phyloP scores from a whole-genome alignment of 2,113 vertebrate species.

The Odontophorus gujanensis region DNA sequence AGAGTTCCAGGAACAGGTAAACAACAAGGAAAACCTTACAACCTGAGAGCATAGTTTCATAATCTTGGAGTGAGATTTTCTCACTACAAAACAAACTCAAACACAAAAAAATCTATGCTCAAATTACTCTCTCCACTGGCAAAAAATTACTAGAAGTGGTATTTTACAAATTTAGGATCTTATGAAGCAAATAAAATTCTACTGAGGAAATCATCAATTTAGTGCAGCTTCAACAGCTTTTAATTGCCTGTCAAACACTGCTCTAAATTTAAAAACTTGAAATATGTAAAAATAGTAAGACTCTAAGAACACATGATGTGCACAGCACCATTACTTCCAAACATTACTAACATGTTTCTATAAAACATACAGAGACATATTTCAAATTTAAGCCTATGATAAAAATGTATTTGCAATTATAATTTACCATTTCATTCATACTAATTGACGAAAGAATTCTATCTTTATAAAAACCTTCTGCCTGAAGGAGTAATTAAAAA shows the following conservation, averaged over 20 bases:
- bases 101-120: not conserved
- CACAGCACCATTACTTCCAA: not conserved
- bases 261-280: not conserved
- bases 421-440: conserved; percentile 8
- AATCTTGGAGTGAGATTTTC: not conserved
- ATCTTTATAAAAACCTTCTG: not conserved
- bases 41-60: not conserved
- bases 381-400: not conserved
- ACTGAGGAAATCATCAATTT: not conserved
- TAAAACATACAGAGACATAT: not conserved
- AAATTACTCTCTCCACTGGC: not conserved
- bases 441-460: not conserved
- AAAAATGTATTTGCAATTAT: conserved; percentile 2
- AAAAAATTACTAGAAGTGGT: not conserved
- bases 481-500: not conserved
- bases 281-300: not conserved
- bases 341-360: not conserved
- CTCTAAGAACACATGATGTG: not conserved
- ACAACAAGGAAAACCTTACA: not conserved
- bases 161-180: not conserved
- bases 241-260: not conserved
- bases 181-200: not conserved
- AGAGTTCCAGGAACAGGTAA: not conserved
- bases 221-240: not conserved
- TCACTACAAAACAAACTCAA: not conserved